Base-by-base conservation (phyloP, 2,888 invertebrate genomes). In the Lapara coniferarum region DNA sequence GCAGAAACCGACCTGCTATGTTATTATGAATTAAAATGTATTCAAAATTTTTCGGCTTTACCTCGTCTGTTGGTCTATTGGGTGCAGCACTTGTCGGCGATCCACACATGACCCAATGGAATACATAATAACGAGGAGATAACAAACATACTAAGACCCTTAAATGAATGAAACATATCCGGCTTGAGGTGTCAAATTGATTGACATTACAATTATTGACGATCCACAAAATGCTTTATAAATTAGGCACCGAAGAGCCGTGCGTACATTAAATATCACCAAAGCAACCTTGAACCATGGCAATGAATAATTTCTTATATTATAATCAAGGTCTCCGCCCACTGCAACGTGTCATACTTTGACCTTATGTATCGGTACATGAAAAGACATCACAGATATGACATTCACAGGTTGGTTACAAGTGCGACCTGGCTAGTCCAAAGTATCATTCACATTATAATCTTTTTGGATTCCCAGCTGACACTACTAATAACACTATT, bases 121-220 rank as follows among this genome's bases (percentile, higher is more conserved):
- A 25, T 25, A 25, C 25, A 25, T 25, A 13, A 13, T 56, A 56
- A 10, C 12, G 12, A 56, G 2, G 25, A 25, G 25, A 1, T 25
- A 25, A 25, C 25, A 19, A 56, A 56, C 25, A 19, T 53, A 19
- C 12, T 5, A 56, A 57, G 57, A 57, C 14, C 30, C 30, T 13
- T 30, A 14, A 7, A 14, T 14, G 14, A 57, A 37, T 57, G 57
- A 57, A 5, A 14, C 25, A 57, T 57, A 30, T 63, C 59, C 44
- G 59, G 59, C 59, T 16, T 56, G 46, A 56, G 16, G 46, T 68
- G 66, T 37, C 53, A 69, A 71, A 72, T 77, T 67, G 71, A 70
- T 72, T 71, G 72, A 69, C 66, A 71, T 67, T 67, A 77, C 73
- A 76, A 63, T 49, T 59, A 44, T 16, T 12, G 46, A 16, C 16